Conservation (phyloP, 2,113 vertebrate genomes). For the Cnemophilus loriae region DNA sequence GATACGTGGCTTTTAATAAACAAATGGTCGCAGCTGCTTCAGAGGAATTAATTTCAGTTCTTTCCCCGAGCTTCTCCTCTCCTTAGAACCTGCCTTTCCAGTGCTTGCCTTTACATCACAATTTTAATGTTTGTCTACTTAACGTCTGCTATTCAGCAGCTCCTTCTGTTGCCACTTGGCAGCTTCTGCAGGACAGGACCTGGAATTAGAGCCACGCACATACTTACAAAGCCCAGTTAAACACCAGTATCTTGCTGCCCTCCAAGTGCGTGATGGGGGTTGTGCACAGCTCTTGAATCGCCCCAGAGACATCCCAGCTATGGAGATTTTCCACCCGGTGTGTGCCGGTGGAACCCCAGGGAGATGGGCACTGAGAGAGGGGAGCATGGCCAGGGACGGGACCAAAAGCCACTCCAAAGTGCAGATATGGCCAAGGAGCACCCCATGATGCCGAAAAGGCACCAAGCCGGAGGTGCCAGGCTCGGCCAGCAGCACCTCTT, state of each 20-base stretch:
- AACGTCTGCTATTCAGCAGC: neutral
- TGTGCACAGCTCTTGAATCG: neutral
- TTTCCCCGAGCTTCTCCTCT: neutral
- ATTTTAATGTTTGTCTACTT: neutral
- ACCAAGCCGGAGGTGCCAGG: neutral
- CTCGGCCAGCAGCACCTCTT: neutral
- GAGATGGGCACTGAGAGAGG: rapidly evolving
- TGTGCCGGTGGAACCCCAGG: rapidly evolving
- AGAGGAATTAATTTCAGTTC: neutral
- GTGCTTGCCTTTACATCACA: neutral
- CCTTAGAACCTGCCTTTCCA: neutral
- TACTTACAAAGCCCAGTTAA: neutral
- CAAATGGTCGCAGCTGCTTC: neutral
- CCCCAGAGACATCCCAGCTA: neutral
- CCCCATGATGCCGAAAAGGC: neutral
- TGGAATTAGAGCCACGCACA: neutral
- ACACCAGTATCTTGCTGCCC: neutral
- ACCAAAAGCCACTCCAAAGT: neutral
- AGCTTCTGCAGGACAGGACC: neutral
- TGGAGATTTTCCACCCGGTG: neutral
- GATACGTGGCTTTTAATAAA: neutral
- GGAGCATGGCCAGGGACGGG: rapidly evolving
- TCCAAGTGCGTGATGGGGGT: rapidly evolving
- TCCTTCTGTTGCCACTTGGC: neutral
- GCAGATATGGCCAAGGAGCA: rapidly evolving